Conservation (phyloP, 2,888 invertebrate species). For the Tiliacea aurago region DNA sequence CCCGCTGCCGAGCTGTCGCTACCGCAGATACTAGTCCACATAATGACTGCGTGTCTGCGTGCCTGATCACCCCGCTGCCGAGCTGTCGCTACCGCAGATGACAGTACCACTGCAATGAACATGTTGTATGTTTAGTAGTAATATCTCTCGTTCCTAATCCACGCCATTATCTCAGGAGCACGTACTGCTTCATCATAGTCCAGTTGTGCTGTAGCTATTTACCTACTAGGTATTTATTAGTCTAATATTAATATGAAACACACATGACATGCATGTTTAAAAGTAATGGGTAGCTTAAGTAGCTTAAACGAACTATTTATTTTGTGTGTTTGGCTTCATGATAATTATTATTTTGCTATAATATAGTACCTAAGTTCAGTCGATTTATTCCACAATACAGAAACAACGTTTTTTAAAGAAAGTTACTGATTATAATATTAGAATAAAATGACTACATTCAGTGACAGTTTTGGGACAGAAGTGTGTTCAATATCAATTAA, state of each 20-base stretch:
- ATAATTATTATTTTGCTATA: neutral
- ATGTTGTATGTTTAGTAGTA: neutral
- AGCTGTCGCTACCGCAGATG: neutral
- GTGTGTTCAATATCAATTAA: too few relatives aligned
- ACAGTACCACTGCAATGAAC: neutral
- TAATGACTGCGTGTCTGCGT: neutral
- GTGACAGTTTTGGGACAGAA: too few relatives aligned
- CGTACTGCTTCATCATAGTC: neutral
- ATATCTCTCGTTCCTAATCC: neutral
- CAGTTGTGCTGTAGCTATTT: neutral
- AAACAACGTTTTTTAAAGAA: too few relatives aligned
- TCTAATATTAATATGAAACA: neutral
- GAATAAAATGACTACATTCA: too few relatives aligned
- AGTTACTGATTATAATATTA: too few relatives aligned
- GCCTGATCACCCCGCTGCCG: too few relatives aligned
- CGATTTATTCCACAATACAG: too few relatives aligned
- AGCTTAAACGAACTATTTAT: neutral
- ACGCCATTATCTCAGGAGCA: neutral
- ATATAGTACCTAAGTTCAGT: too few relatives aligned
- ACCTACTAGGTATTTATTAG: neutral
- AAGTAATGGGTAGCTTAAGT: too few relatives aligned
- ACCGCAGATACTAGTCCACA: neutral
- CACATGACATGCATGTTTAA: neutral
- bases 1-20: too few relatives aligned
- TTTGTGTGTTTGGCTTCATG: conserved; percentile 10